phyloP scores from a whole-genome alignment of 2,113 vertebrate species.

The Himantopus leucocephalus region DNA sequence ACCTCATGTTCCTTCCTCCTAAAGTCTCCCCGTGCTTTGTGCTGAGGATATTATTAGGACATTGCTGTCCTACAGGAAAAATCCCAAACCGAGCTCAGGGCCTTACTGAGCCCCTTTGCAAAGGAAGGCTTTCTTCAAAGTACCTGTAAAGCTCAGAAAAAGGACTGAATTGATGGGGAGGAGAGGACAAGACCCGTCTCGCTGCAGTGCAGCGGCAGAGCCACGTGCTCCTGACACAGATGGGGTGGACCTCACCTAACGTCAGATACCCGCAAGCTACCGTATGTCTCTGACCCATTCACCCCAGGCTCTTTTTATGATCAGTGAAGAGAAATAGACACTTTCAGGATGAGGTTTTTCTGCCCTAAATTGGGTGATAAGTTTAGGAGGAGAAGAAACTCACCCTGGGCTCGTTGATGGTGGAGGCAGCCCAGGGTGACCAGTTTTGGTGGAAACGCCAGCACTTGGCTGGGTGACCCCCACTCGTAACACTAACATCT shows the following conservation, averaged over 20 bases:
- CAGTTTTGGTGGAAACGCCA: neutral
- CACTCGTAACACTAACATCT: rapidly evolving
- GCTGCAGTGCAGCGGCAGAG: neutral
- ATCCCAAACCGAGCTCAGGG: neutral
- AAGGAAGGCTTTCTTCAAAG: neutral
- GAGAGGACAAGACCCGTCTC: neutral
- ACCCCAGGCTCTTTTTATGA: neutral
- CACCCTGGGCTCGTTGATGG: rapidly evolving
- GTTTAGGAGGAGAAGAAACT: neutral
- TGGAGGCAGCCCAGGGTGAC: neutral
- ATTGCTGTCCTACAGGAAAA: neutral
- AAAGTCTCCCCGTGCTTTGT: neutral
- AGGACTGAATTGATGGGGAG: neutral
- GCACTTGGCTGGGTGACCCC: neutral
- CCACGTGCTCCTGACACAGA: neutral
- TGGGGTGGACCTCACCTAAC: neutral
- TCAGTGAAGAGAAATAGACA: neutral
- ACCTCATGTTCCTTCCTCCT: neutral
- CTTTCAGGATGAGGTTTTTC: neutral
- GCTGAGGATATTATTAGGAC: slow-evolving; percentile 18
- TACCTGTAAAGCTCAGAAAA: neutral
- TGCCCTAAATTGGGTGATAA: neutral
- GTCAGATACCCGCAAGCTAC: neutral
- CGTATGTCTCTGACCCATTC: neutral
- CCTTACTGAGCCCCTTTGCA: neutral